A percentile compares a stretch with the other conserved stretches of the same genome.
Evolutionary conservation across 2,797 vertebrate genomes (phyloP).

Genomic region (Schizopygopsis malacanthus): DNA sequence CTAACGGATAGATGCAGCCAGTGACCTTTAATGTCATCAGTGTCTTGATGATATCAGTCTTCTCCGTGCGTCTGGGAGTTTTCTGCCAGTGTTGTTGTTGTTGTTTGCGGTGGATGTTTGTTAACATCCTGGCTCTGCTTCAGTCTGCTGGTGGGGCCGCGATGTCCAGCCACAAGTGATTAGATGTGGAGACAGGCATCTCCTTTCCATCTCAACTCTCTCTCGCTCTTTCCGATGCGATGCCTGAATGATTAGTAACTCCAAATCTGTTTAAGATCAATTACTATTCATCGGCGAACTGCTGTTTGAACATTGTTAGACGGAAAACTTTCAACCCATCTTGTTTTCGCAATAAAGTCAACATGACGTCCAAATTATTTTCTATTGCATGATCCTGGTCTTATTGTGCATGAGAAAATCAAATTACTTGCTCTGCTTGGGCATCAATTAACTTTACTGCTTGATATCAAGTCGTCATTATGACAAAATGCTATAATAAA

Average conservation of each 20-base stretch:
- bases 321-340: background rate
- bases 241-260: conserved; percentile 24
- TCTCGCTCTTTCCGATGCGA: conserved; percentile 6
- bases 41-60: background rate
- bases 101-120: conserved; percentile 58
- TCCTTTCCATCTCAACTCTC: conserved; percentile 27
- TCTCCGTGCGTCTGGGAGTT: background rate
- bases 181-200: conserved; percentile 58
- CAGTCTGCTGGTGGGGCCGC: conserved; percentile 52
- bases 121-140: conserved; percentile 60
- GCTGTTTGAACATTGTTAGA: background rate
- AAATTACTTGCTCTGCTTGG: background rate
- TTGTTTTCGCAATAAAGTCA: background rate
- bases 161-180: conserved; percentile 61
- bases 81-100: conserved; percentile 57
- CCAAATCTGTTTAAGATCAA: conserved; percentile 24
- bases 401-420: background rate
- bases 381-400: background rate
- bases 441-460: background rate
- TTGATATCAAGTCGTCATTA: background rate
- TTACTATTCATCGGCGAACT: background rate
- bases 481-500: background rate
- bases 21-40: conserved; percentile 25
- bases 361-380: background rate
- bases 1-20: background rate